Evolutionary conservation across 2,797 vertebrate genomes (phyloP).

Genomic region (Morelia viridis): DNA sequence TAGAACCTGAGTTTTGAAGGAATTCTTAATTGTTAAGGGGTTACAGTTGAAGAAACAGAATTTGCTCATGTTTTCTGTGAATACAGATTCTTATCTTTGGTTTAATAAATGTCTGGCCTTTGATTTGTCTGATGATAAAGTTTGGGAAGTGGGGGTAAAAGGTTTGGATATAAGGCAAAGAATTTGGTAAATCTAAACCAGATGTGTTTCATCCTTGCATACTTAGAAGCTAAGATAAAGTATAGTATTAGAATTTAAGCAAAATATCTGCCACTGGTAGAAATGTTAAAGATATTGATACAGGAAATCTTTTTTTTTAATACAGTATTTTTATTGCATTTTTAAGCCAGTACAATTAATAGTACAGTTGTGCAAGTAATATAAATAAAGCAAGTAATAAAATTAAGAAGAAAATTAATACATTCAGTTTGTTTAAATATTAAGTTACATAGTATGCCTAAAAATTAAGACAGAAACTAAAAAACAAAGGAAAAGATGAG

Average conservation of each 20-base stretch:
- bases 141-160: neutral
- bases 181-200: neutral
- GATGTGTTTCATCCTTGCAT: neutral
- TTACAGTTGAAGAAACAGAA: neutral
- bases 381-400: too few species aligned
- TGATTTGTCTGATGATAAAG: neutral
- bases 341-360: too few species aligned
- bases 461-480: too few species aligned
- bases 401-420: too few species aligned
- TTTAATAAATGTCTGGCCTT: neutral
- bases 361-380: too few species aligned
- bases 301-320: too few species aligned
- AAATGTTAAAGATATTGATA: too few species aligned
- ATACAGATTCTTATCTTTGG: neutral
- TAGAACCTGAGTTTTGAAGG: neutral
- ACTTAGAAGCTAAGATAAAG: neutral
- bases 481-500: too few species aligned
- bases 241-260: neutral
- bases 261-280: too few species aligned
- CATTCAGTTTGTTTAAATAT: too few species aligned
- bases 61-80: neutral
- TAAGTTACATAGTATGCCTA: too few species aligned
- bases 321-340: too few species aligned
- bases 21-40: neutral
- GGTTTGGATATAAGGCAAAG: neutral